Evolutionary conservation across 1,140 invertebrate species (phyloP).

Genomic region (Drosophila albomicans): DNA sequence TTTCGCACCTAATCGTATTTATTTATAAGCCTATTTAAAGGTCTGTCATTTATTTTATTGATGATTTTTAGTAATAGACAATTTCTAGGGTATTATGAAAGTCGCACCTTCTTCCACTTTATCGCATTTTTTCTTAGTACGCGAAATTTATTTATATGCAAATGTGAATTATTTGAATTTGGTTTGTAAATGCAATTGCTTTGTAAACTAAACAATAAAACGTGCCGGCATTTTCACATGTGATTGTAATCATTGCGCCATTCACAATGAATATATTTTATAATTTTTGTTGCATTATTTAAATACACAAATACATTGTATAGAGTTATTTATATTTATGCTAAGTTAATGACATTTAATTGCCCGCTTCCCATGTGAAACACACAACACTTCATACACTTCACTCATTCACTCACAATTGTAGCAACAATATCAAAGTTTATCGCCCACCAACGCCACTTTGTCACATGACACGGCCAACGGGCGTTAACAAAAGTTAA

Average conservation of each 20-base stretch:
- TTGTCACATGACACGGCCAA: constrained; percentile 76
- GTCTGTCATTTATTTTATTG: no score
- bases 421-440: constrained; percentile 46
- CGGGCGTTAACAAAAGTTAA: constrained; percentile 61
- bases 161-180: constrained; percentile 64
- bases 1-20: no score
- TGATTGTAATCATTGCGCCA: constrained; percentile 59
- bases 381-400: constrained; percentile 6
- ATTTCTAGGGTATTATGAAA: background rate
- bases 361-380: constrained; percentile 54
- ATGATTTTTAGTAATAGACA: no score
- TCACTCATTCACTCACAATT: background rate
- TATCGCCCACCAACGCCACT: constrained; percentile 69
- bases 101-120: background rate
- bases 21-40: no score
- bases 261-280: constrained; percentile 25
- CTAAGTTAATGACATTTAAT: constrained; percentile 75
- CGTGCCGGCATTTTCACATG: constrained; percentile 70
- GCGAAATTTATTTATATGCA: constrained; percentile 79
- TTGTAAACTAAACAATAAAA: constrained; percentile 68
- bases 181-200: constrained; percentile 34
- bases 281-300: constrained; percentile 37
- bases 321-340: constrained; percentile 55
- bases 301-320: constrained; percentile 37
- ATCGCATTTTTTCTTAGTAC: constrained; percentile 43